These are phyloP conservation scores for Prochilodus magdalenae DNA, from an alignment of 2,113 vertebrate species.

Conservation along the genomic window DNA sequence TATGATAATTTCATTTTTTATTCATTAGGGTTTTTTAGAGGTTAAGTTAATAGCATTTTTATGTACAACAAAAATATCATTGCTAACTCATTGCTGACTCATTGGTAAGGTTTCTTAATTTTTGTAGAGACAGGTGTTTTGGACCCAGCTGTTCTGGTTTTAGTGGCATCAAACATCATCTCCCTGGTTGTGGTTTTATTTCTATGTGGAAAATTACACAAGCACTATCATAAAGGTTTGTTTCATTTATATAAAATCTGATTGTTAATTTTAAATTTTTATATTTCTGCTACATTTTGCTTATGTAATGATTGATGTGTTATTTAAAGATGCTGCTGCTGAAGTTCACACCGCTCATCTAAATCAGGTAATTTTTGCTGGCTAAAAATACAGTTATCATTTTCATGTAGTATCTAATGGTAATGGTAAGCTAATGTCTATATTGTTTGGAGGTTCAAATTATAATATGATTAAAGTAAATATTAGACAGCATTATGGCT, in stretches of 20 bases:
- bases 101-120: background rate
- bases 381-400: background rate
- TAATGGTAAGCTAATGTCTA: too few species aligned
- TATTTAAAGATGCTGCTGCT: background rate
- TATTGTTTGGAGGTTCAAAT: too few species aligned
- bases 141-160: background rate
- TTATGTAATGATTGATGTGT: background rate
- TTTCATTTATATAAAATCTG: background rate
- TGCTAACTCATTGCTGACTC: too few species aligned
- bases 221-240: background rate
- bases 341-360: background rate
- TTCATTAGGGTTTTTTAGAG: too few species aligned
- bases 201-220: slow-evolving; percentile 7
- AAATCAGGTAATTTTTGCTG: background rate
- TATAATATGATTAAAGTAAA: too few species aligned
- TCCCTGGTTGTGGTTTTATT: background rate
- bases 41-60: too few species aligned
- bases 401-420: too few species aligned
- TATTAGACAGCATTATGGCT: too few species aligned
- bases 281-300: background rate
- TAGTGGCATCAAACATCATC: background rate
- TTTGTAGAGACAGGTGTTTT: background rate
- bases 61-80: too few species aligned
- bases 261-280: background rate
- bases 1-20: too few species aligned